A percentile compares a stretch with the other conserved stretches of the same genome.
These are phyloP conservation scores for Dromiciops gliroides DNA, from an alignment of 2,113 vertebrate genomes.

Conservation along the genomic window DNA sequence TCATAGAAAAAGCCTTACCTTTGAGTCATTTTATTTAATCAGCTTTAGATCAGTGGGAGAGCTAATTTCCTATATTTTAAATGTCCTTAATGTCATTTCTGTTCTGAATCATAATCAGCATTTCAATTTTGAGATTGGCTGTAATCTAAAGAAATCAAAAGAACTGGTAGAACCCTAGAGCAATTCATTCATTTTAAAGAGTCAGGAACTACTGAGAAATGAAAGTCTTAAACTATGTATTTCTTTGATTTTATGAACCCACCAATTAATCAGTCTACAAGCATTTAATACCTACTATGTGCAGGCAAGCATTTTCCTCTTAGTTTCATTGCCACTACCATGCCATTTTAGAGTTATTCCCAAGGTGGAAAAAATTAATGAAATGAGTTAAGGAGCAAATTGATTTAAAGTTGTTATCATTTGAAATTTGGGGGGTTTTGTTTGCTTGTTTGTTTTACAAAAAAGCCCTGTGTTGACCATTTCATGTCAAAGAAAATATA, in stretches of 20 bases:
- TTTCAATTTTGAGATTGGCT: slow-evolving; percentile 38
- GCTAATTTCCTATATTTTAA: not conserved
- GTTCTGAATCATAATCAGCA: not conserved
- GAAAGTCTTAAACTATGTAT: not conserved
- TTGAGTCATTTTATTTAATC: not conserved
- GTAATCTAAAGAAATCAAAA: slow-evolving; percentile 26
- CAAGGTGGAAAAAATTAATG: not conserved
- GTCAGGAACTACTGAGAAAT: not conserved
- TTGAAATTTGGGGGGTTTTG: not conserved
- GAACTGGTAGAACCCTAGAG: not conserved
- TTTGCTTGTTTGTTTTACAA: not conserved
- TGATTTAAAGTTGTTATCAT: not conserved
- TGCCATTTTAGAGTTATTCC: not conserved
- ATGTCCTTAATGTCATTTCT: slow-evolving; percentile 10
- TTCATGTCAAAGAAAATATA: not conserved
- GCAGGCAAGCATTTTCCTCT: not conserved
- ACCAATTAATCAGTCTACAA: not conserved
- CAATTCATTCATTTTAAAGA: not conserved
- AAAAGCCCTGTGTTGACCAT: slow-evolving; percentile 15
- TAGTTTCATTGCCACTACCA: not conserved
- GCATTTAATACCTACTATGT: not conserved
- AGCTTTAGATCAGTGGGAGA: not conserved
- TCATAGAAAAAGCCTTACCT: not conserved
- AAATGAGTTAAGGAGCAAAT: not conserved
- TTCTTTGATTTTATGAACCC: not conserved